These are phyloP conservation scores for Entomobrya proxima DNA, from an alignment of 2,888 invertebrate genomes.

Conservation along the genomic window DNA sequence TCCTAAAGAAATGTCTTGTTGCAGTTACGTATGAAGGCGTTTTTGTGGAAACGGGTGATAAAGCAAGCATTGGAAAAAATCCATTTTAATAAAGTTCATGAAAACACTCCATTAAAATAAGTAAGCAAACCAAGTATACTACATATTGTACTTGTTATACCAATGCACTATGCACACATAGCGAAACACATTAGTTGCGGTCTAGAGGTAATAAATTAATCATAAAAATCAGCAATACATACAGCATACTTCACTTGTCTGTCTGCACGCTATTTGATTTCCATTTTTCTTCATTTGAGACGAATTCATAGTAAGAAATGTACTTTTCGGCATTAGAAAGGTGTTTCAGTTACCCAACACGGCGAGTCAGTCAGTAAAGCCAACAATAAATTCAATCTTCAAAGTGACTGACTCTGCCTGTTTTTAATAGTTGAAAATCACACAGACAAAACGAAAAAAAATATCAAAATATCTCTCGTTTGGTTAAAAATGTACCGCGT, in stretches of 20 bases:
- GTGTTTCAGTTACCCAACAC: not conserved
- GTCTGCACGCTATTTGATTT: slow-evolving; percentile 53
- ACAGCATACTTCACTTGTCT: slow-evolving; percentile 19
- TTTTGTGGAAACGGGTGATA: slow-evolving; percentile 42
- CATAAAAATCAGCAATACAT: slow-evolving; percentile 57
- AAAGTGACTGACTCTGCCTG: not conserved
- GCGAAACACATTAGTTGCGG: slow-evolving; percentile 9
- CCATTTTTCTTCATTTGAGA: slow-evolving; percentile 50
- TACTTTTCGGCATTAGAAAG: slow-evolving; percentile 32
- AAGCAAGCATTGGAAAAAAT: slow-evolving; percentile 35
- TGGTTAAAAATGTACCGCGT: slow-evolving; percentile 5
- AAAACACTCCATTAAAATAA: not conserved
- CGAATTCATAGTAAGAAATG: slow-evolving; percentile 22
- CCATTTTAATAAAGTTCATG: slow-evolving; percentile 20
- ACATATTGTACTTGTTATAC: not conserved
- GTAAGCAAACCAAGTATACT: not conserved
- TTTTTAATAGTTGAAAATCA: slow-evolving; percentile 2
- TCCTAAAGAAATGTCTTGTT: not conserved
- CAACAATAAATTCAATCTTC: slow-evolving; percentile 2
- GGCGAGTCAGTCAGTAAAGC: slow-evolving; percentile 19
- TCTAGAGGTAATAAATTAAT: slow-evolving; percentile 53
- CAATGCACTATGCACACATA: not conserved
- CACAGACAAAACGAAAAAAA: slow-evolving; percentile 38
- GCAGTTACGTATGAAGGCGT: slow-evolving; percentile 8
- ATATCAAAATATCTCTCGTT: not conserved